Conservation (phyloP, 2,888 invertebrate genomes). For the Argynnis bischoffii region DNA sequence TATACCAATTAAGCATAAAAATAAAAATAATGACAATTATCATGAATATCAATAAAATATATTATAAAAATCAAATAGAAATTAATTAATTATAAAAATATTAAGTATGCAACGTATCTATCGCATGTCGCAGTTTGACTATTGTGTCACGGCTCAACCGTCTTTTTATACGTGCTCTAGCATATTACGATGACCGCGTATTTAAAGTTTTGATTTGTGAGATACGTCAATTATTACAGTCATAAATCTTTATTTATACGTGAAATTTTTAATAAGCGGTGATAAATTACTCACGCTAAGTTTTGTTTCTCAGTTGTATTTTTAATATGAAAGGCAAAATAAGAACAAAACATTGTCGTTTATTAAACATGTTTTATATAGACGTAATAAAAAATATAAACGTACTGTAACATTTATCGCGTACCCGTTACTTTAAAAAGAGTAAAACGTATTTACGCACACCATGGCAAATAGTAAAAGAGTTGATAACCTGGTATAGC, state of each 20-base stretch:
- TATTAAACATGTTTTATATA: conserved; percentile 18
- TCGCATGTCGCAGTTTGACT: conserved; percentile 59
- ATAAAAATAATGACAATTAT: no score
- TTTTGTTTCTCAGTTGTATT: conserved; percentile 9
- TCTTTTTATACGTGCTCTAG: conserved; percentile 50
- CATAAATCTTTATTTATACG: conserved; percentile 16
- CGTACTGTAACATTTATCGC: conserved; percentile 25
- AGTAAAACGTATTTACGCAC: conserved; percentile 46
- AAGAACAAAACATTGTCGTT: not conserved
- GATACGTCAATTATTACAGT: conserved; percentile 10
- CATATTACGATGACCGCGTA: conserved; percentile 31
- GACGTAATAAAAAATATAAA: conserved; percentile 23
- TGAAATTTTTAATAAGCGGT: conserved; percentile 9
- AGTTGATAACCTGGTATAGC: conserved; percentile 40
- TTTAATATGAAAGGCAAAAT: conserved; percentile 4
- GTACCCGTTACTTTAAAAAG: conserved; percentile 45
- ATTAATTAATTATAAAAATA: no score
- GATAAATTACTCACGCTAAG: not conserved
- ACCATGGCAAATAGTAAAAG: conserved; percentile 46
- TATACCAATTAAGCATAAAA: no score
- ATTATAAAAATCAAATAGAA: no score
- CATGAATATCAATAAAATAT: no score
- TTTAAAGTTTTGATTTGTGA: conserved; percentile 22
- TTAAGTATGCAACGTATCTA: conserved; percentile 45
- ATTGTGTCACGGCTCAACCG: conserved; percentile 56